These are phyloP conservation scores for Microcebus tavaratra DNA, from an alignment of 2,113 vertebrate species.

Conservation along the genomic window DNA sequence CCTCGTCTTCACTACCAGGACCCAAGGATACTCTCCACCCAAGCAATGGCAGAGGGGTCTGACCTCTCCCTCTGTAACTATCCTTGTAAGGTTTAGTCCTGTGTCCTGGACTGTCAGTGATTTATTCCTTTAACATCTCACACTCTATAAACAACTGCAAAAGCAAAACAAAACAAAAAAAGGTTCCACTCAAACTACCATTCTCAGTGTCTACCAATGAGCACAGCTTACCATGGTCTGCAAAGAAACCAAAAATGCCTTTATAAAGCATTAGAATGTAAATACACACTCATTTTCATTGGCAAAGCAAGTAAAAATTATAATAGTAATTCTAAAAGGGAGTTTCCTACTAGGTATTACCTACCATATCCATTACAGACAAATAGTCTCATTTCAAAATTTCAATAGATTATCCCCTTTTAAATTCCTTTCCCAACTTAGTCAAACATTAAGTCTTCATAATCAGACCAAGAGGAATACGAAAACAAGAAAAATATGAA, in stretches of 20 bases:
- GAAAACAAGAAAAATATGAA: background rate
- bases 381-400: background rate
- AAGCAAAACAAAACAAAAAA: background rate
- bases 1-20: background rate
- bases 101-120: background rate
- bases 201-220: background rate
- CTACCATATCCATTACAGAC: background rate
- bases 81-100: background rate
- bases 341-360: background rate
- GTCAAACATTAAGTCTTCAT: background rate
- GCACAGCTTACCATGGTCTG: background rate
- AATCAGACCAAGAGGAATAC: background rate
- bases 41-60: no score
- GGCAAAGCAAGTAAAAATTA: background rate
- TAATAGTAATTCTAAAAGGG: background rate
- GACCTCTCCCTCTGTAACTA: background rate
- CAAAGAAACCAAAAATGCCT: background rate
- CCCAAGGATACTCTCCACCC: background rate
- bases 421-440: background rate
- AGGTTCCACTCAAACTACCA: background rate
- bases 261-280: background rate
- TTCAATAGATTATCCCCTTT: background rate
- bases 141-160: background rate
- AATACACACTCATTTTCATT: background rate
- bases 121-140: background rate